Percentiles rank a stretch among this genome's conserved stretches.
phyloP scores from a whole-genome alignment of 2,888 invertebrate genomes.

The Tortricodes alternella region DNA sequence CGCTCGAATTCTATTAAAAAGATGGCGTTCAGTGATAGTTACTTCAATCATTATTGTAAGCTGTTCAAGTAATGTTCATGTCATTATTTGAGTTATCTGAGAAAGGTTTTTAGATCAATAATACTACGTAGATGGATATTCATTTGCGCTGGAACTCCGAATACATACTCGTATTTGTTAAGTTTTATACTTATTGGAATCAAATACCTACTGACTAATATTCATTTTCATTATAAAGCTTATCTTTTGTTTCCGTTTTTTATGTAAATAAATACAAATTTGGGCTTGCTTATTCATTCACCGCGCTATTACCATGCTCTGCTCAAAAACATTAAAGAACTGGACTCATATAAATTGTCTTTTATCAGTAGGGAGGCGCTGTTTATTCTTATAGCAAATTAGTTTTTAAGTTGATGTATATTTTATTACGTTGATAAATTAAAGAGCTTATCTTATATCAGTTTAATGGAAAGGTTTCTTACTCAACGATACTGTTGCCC shows the following conservation, averaged over 20 bases:
- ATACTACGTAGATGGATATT: too few species aligned
- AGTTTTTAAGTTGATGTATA: constrained; percentile 48
- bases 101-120: not conserved
- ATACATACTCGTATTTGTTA: too few species aligned
- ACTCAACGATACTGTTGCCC: too few species aligned
- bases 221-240: not conserved
- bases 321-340: constrained; percentile 31
- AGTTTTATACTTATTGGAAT: not conserved
- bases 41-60: constrained; percentile 31
- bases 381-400: constrained; percentile 53
- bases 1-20: constrained; percentile 27
- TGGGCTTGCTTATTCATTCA: constrained; percentile 37
- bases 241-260: constrained; percentile 39
- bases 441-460: constrained; percentile 40
- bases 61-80: constrained; percentile 21
- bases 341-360: constrained; percentile 46
- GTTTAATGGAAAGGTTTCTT: too few species aligned
- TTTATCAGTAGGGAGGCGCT: constrained; percentile 46
- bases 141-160: too few species aligned
- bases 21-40: constrained; percentile 19
- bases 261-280: constrained; percentile 50
- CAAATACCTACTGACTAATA: too few species aligned
- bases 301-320: constrained; percentile 32
- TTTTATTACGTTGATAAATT: constrained; percentile 52
- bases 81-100: constrained; percentile 17